Base-by-base conservation (phyloP, 92 coral and sea anemone genomes). In the Zoanthus sociatus region DNA sequence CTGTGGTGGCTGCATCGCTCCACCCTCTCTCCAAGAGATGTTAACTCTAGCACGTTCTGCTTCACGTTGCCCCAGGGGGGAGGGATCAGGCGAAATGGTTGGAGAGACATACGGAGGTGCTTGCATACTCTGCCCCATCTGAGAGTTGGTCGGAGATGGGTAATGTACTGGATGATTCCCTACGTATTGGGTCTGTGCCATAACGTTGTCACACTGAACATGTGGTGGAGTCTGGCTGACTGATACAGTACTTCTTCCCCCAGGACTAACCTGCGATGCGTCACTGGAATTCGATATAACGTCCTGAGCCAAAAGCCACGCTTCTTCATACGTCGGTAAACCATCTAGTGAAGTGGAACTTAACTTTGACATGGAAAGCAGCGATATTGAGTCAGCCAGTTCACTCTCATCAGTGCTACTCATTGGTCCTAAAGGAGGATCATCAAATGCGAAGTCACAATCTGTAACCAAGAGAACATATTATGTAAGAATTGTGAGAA, bases 271-370 rank as follows among this genome's bases (percentile, higher is more conserved):
- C 37, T 93, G 64, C 3, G 94, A 89, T 3, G 86, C 85, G 11
- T 93, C 94, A 46, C 90, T 91, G 7, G 89, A 82, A 58, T 76
- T 88, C 10, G 98, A 87, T 26, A 94, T 87, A 31, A 92, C 92
- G 20, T 93, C 95, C 46, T 90, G 88, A 26, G 92, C 94, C 10
- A 95, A 91, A 14, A 87, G 90, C 76, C 93, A 82, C 11, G 98
- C 95, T 78, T 95, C 98, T 60, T 95, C 98, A 12, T 93, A 90
- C 3, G 98, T 95, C 42, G 98, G 98, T 33, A 93, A 88, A 7
- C 90, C 90, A 2, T 86, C 92, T 47, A 73, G 85, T 1, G 74
- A 31, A 8, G 17, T 1, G 46, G 55, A 77, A 30, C 66, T 63
- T 14, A 66, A n/a, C 74, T 81, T 81, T 42, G 84, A 0, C 74